phyloP scores from a whole-genome alignment of 2,797 vertebrate species.

The Perodicticus potto region DNA sequence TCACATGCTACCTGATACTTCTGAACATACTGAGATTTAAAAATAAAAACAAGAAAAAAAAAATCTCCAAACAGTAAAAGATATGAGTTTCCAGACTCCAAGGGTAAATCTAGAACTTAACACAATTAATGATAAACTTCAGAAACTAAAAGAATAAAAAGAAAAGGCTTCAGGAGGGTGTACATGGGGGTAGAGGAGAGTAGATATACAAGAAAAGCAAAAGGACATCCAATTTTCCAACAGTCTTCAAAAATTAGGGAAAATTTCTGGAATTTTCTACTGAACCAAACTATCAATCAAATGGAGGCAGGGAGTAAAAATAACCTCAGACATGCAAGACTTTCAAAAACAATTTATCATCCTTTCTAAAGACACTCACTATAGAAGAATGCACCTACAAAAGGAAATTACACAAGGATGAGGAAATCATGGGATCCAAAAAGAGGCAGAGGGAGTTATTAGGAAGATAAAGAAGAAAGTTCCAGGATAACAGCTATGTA shows the following conservation, averaged over 20 bases:
- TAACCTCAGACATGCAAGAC: background rate
- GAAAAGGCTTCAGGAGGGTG: background rate
- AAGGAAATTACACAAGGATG: background rate
- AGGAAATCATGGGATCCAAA: background rate
- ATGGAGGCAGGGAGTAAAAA: background rate
- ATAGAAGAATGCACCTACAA: background rate
- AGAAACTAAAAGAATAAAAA: background rate
- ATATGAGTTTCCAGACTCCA: background rate
- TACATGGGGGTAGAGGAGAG: too few species aligned
- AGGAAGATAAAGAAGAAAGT: background rate
- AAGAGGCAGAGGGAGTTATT: background rate
- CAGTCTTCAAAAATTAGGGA: conserved; percentile 22
- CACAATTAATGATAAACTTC: background rate
- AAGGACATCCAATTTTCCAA: background rate
- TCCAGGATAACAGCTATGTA: background rate
- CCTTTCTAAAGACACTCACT: background rate
- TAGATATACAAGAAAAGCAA: background rate
- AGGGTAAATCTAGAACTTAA: conserved; percentile 10
- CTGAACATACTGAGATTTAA: background rate
- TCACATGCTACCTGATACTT: background rate
- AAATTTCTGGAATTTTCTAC: conserved; percentile 22
- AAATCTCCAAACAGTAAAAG: background rate
- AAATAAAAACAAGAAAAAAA: background rate
- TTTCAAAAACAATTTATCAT: background rate
- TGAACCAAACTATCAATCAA: background rate